Evolutionary conservation across 2,113 vertebrate genomes (phyloP), one percentile per base, ranked within the genome.

Genomic region (Solea solea): DNA sequence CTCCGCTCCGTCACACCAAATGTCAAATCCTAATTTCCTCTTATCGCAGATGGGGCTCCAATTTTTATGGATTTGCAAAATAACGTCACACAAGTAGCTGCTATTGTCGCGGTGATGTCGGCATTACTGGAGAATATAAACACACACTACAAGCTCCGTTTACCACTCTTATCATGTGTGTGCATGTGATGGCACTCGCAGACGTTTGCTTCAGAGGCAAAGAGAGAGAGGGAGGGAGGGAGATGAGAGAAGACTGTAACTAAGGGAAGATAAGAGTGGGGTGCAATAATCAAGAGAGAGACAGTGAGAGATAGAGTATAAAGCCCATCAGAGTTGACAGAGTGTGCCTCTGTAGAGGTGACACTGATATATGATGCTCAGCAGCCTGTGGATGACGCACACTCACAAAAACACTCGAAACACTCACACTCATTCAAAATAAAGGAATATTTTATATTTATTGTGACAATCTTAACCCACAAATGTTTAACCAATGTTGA

Each of bases 1-100:
- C 56, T 58, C 45, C 60, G 5, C 53, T 58, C 52, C 5, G 54
- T 63, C 53, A 21, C 2, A 0, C 46, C 28, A 55, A 67, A 70
- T 28, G 52, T 51, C 67, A 49, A 54, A 13, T 64, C 44, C 48
- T 62, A 59, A 54, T 7, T 55, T 65, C 63, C 27, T 21, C 48
- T 74, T 21, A 21, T 21, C 21, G 21, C 21, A 21, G 21, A 1
- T 21, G 21, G 1, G 21, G 21, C 62, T 34, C 25, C 60, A 8
- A n/a, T 14, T 65, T 66, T 66, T 83, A 21, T 21, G 21, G 21
- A 21, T 50, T 2, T 40, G 3, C 12, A 13, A 72, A 57, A 14
- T 0, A 57, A 12, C 55, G 16, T 68, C 16, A n/a, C 0, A 14
- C 52, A 55, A 50, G 62, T 42, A 61, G 50, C 40, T 48, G 16